Conservation (phyloP, 1,140 invertebrate genomes). For the Augochlora pura region DNA sequence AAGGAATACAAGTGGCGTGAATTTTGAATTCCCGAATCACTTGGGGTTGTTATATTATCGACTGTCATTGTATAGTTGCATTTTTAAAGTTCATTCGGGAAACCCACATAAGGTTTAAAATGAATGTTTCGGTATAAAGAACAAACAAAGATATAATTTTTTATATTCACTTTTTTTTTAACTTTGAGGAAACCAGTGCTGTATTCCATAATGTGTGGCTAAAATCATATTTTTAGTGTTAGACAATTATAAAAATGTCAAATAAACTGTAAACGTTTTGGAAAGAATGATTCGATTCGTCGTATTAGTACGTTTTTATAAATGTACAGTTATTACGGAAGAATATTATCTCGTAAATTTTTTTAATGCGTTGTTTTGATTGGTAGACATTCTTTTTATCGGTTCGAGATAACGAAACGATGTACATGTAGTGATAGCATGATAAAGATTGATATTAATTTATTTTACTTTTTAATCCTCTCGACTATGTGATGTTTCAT, state of each 20-base stretch:
- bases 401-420: background rate
- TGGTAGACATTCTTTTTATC: background rate
- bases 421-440: background rate
- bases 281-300: conserved; percentile 6
- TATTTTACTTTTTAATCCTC: background rate
- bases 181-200: background rate
- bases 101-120: too few species aligned
- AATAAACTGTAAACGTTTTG: background rate
- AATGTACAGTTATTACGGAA: conserved; percentile 5
- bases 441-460: background rate
- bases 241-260: background rate
- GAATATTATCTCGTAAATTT: background rate
- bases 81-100: too few species aligned
- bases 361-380: background rate
- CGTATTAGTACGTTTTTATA: background rate
- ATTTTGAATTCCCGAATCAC: background rate
- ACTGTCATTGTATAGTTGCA: too few species aligned
- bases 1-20: background rate
- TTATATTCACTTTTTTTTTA: background rate
- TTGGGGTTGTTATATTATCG: too few species aligned
- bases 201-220: background rate
- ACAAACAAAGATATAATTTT: background rate
- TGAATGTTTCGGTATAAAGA: too few species aligned
- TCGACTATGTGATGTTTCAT: background rate
- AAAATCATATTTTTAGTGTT: background rate